Evolutionary conservation across 2,797 vertebrate species (phyloP), one percentile per base, ranked within the genome.

Genomic region (Notolabrus celidotus): DNA sequence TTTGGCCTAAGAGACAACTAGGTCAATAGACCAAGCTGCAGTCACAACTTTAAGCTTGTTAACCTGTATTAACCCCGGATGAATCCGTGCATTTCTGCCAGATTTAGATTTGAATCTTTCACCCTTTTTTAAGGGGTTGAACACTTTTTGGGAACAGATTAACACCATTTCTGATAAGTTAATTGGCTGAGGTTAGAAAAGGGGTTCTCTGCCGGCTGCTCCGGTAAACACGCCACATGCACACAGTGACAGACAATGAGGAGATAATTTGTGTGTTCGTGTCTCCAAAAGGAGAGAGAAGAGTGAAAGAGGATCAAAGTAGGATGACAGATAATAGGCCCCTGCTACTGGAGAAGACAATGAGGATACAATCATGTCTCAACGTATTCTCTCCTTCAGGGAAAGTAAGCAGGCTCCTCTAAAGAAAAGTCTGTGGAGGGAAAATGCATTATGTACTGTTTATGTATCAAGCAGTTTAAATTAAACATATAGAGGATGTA

Each of bases 61-160:
- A 71, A 67, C 39, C 61, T 63, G 74, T 10, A 38, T 63, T 79
- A 68, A 61, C 50, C 56, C 74, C 19, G 14, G 46, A 55, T 49
- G 71, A 50, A 11, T 60, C 46, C 10, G 19, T 61, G 43, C 23
- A 7, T 59, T 65, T 66, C 41, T 42, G 59, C 50, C 61, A 27
- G 38, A 54, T 39, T 9, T 45, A 67, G 53, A 47, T n/a, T 10
- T 23, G 5, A 12, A 43, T 57, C 16, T 65, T 16, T 59, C 49
- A 64, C 17, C 36, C 29, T 36, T 43, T 71, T 77, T 41, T 59
- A 23, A 39, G 29, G 22, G 70, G 29, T 72, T 72, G 43, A 77
- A 71, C 33, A 19, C 64, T 62, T 67, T 69, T 67, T 53, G 62
- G 61, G 72, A 74, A 56, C 36, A 79, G 65, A 75, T 80, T 66